phyloP scores from a whole-genome alignment of 2,888 invertebrate genomes.

The Hoplodrina blanda region DNA sequence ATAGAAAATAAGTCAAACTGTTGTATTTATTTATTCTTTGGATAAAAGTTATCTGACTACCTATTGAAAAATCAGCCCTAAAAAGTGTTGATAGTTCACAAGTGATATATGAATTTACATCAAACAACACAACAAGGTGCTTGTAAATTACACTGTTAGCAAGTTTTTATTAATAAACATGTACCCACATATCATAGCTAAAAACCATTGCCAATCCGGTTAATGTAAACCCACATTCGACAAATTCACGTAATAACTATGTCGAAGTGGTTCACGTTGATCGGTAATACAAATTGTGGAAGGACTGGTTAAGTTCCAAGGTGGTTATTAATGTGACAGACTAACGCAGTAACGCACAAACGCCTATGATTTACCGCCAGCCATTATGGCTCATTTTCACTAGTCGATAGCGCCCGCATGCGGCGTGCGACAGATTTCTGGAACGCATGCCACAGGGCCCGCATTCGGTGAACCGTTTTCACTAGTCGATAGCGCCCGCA shows the following conservation, averaged over 20 bases:
- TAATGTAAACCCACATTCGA: slow-evolving; percentile 22
- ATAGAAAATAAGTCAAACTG: too few species aligned
- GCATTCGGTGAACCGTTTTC: too few species aligned
- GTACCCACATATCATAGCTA: neutral
- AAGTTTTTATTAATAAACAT: neutral
- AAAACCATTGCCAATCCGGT: slow-evolving; percentile 31
- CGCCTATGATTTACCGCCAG: slow-evolving; percentile 43
- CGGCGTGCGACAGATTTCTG: too few species aligned
- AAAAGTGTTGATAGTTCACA: neutral
- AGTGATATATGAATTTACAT: too few species aligned
- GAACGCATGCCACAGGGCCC: too few species aligned
- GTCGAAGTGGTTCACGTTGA: slow-evolving; percentile 19
- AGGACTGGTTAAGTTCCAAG: slow-evolving; percentile 42
- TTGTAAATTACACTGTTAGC: neutral
- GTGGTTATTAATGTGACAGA: slow-evolving; percentile 58
- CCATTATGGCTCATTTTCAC: too few species aligned
- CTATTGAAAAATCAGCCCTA: too few species aligned
- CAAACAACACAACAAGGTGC: too few species aligned
- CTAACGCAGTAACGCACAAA: slow-evolving; percentile 31
- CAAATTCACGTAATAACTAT: slow-evolving; percentile 31
- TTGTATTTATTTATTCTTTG: too few species aligned
- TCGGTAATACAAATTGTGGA: slow-evolving; percentile 29
- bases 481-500: too few species aligned
- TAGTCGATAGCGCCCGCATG: too few species aligned
- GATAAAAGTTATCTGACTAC: too few species aligned